These are phyloP conservation scores for Cepaea hortensis DNA, from an alignment of 2,888 invertebrate genomes.

Conservation along the genomic window DNA sequence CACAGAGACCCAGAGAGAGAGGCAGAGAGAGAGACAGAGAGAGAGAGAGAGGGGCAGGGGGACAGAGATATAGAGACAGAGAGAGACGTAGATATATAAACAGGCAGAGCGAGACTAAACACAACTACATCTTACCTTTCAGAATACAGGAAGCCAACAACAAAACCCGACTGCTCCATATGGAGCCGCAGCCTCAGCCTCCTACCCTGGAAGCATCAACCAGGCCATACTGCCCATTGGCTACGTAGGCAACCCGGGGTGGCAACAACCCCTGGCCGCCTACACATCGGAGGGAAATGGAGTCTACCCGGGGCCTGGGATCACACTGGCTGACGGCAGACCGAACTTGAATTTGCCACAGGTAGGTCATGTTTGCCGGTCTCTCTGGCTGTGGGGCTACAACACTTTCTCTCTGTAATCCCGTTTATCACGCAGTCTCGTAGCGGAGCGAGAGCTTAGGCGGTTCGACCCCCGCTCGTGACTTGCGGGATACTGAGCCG, in stretches of 20 bases:
- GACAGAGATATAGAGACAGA: neutral
- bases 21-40: neutral
- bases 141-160: slow-evolving; percentile 2
- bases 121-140: neutral
- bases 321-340: slow-evolving; percentile 18
- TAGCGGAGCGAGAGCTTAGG: too few relatives aligned
- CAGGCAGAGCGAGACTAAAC: neutral
- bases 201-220: neutral
- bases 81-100: neutral
- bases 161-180: neutral
- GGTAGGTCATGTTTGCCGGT: neutral
- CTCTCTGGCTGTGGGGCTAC: too few relatives aligned
- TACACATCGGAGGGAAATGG: neutral
- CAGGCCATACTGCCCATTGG: neutral
- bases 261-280: neutral
- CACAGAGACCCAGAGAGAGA: too few relatives aligned
- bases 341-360: slow-evolving; percentile 21
- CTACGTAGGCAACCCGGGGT: neutral
- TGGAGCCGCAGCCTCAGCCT: neutral
- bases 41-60: neutral
- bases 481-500: too few relatives aligned
- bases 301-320: neutral
- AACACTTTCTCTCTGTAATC: too few relatives aligned
- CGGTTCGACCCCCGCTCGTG: too few relatives aligned
- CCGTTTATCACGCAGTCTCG: too few relatives aligned